Evolutionary conservation across 2,797 vertebrate species (phyloP), one percentile per base, ranked within the genome.

Genomic region (Tenualosa ilisha): DNA sequence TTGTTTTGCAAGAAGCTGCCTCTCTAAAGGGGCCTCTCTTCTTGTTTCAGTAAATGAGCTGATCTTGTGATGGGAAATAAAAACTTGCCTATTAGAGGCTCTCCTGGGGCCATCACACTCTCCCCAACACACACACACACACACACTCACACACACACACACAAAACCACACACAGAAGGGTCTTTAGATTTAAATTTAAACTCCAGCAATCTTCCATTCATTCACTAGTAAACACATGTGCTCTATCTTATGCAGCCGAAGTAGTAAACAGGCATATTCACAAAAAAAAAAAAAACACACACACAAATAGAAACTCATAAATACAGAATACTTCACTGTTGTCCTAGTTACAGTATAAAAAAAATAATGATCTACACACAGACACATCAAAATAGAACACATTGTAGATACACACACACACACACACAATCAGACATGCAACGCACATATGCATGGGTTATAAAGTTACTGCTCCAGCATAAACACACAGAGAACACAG

Each of bases 61-160:
- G 54, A 89, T 92, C 92, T 93, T 92, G 90, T 94, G 93, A 93
- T 91, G 87, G 85, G 82, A 91, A 92, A 90, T 88, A 92, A 91
- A 83, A 91, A 88, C 85, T 89, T 91, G 82, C 86, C 82, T 87
- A 88, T 92, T 90, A 87, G n/a, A 86, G 53, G 13, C 15, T 85
- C 63, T 88, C 87, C 82, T 1, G 72, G 86, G 88, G 82, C 43
- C 8, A 50, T n/a, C 26, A 61, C 20, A 81, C 53, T 59, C 11
- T 65, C 46, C 53, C 43, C 40, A 17, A 82, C 26, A 68, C 61
- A 37, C 59, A 68, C 7, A 72, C 26, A 63, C 26, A 75, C 68
- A 75, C 65, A 31, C 26, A 72, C 11, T 13, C 68, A 75, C 37
- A 43, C 68, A 75, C 12, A 75, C 68, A 75, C 37, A 75, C 68